A percentile compares a stretch with the other conserved stretches of the same genome.
Conservation (phyloP, 2,113 vertebrate species). For the Sclerurus mexicanus region DNA sequence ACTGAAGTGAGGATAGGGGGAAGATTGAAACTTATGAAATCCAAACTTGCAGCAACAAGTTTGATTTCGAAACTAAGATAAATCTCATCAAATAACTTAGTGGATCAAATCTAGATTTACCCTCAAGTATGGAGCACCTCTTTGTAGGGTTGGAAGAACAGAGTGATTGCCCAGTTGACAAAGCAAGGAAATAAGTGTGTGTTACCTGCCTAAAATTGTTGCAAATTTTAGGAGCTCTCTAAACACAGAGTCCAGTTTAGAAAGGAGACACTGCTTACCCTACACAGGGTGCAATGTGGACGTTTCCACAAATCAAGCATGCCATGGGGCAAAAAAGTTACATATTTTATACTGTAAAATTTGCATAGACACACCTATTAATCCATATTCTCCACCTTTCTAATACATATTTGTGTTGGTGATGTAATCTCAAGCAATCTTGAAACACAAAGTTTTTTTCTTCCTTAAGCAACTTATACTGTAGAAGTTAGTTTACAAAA, state of each 20-base stretch:
- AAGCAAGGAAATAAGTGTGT: neutral
- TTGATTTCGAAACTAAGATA: neutral
- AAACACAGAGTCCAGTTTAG: neutral
- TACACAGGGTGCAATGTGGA: neutral
- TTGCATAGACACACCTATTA: neutral
- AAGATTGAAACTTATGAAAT: neutral
- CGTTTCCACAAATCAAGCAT: neutral
- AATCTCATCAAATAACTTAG: neutral
- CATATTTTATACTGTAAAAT: neutral
- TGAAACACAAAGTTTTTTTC: neutral
- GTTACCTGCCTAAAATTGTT: neutral
- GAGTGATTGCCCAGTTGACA: neutral
- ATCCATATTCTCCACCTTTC: neutral
- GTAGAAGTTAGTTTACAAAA: neutral
- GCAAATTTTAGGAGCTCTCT: neutral
- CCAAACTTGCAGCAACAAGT: neutral
- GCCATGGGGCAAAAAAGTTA: neutral
- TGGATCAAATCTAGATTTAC: neutral
- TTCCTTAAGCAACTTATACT: neutral
- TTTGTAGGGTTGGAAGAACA: neutral
- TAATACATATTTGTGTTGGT: neutral
- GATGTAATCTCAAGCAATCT: neutral
- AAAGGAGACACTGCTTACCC: neutral
- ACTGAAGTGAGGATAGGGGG: too few species aligned
- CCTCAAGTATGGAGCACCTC: neutral